These are phyloP conservation scores for Lampris megalopsis DNA, from an alignment of 2,113 vertebrate species.

Conservation along the genomic window DNA sequence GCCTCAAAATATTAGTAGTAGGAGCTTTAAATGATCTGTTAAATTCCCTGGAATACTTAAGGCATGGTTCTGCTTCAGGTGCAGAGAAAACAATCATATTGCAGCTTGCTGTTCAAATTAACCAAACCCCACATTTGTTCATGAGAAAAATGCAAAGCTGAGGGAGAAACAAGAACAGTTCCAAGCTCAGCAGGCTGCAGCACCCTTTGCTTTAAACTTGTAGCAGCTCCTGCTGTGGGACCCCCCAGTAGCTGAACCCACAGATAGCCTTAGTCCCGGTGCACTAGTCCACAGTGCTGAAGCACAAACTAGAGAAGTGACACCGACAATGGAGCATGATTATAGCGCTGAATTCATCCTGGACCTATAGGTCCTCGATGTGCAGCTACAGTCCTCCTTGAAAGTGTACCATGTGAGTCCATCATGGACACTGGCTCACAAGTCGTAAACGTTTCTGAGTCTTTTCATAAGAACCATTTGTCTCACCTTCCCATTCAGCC, in stretches of 20 bases:
- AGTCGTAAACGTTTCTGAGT: slow-evolving; percentile 32
- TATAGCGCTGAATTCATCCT: not conserved
- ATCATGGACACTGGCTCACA: slow-evolving; percentile 31
- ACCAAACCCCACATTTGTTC: slow-evolving; percentile 21
- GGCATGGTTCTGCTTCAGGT: slow-evolving; percentile 31
- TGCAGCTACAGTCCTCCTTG: not conserved
- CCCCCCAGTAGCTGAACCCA: slow-evolving; percentile 20
- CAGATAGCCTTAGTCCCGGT: not conserved
- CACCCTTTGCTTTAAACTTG: slow-evolving; percentile 21
- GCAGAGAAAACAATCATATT: slow-evolving; percentile 41
- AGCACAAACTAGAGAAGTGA: not conserved
- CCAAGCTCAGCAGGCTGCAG: not conserved
- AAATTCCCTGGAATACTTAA: not conserved
- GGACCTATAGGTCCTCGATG: slow-evolving; percentile 16
- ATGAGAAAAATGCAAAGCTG: slow-evolving; percentile 25
- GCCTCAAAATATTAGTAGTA: not conserved
- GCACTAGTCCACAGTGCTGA: not conserved
- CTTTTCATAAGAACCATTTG: slow-evolving; percentile 13
- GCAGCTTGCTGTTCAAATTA: slow-evolving; percentile 1
- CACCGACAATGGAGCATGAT: not conserved
- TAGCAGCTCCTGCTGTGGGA: slow-evolving; percentile 34
- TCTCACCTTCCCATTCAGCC: slow-evolving; percentile 8
- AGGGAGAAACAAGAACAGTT: slow-evolving; percentile 5
- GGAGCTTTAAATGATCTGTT: not conserved
- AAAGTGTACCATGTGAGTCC: slow-evolving; percentile 10